Base-by-base conservation (phyloP, 2,888 invertebrate species). In the Eupithecia subfuscata region DNA sequence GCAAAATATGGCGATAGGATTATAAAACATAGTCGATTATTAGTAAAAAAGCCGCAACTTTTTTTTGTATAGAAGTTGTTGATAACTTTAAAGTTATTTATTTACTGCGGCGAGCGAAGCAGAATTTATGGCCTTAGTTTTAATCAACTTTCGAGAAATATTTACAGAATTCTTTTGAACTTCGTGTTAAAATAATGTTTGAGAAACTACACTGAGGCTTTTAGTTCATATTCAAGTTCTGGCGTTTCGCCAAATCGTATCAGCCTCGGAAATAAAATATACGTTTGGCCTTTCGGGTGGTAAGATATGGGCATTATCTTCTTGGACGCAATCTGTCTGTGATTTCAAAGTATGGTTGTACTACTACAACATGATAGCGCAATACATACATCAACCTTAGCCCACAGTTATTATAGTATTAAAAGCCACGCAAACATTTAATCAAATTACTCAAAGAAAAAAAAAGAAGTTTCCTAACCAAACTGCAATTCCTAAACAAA, bases 291-390 rank as follows among this genome's bases (percentile, higher is more conserved):
- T 81, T 80, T 74, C 71, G 72, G 77, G 77, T 75, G 71, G 45
- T 74, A 75, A 70, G 70, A 75, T 65, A 75, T 76, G 74, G 68
- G 12, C 9, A 45, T 68, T 45, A 72, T 75, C 73, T 78, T 72
- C 67, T 74, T 70, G 75, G 12, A 64, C 71, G 80, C 84, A 81
- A 85, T 85, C 83, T 85, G 85, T 86, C 84, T 86, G 81, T 79
- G 81, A 84, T 85, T 87, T 85, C 84, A 86, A 84, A 84, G 82
- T 83, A 82, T 82, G 84, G 84, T 25, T 68, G 14, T 68, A 18
- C 40, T 34, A 40, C 11, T 67, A 12, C 9, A 5, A 40, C 11
- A 56, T 12, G 18, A 65, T 65, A n/a, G n/a, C n/a, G 12, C 60
- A 25, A 60, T 25, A 60, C 60, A 60, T 63, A 4, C 14, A 25